These are phyloP conservation scores for Andrena hattorfiana DNA, from an alignment of 2,888 invertebrate genomes.

Conservation along the genomic window DNA sequence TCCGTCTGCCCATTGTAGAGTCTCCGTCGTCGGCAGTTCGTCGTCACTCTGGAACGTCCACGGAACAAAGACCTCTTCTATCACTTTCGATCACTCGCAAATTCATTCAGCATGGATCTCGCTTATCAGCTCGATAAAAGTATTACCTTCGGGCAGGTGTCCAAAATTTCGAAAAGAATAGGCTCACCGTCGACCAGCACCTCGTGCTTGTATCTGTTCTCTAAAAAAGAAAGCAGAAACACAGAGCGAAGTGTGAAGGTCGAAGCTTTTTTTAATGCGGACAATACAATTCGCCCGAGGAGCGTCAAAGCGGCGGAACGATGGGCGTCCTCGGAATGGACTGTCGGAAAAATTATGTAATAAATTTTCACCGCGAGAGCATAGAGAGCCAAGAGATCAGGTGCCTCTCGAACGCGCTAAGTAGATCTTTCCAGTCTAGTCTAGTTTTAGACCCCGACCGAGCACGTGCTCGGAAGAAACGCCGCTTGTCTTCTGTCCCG, in stretches of 20 bases:
- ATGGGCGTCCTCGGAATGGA: neutral
- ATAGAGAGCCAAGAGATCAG: slow-evolving; percentile 23
- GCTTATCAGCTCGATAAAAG: slow-evolving; percentile 9
- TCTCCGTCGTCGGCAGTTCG: slow-evolving; percentile 90
- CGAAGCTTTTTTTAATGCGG: slow-evolving; percentile 7
- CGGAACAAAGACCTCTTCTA: neutral
- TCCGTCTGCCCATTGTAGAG: slow-evolving; percentile 96
- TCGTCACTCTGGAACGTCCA: slow-evolving; percentile 87
- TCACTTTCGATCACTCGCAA: neutral
- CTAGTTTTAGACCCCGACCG: slow-evolving; percentile 61
- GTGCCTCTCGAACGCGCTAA: slow-evolving; percentile 23
- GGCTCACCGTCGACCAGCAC: slow-evolving; percentile 95
- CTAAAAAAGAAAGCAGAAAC: slow-evolving; percentile 86
- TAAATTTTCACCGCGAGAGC: slow-evolving; percentile 17
- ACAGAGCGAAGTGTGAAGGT: neutral
- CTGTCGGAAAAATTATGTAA: slow-evolving; percentile 15
- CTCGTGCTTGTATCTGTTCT: slow-evolving; percentile 96
- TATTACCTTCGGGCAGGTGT: slow-evolving; percentile 93
- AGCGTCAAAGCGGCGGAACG: no score
- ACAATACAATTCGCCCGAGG: neutral
- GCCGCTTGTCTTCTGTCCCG: slow-evolving; percentile 31
- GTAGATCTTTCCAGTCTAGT: slow-evolving; percentile 44
- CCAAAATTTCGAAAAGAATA: slow-evolving; percentile 95
- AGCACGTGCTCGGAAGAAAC: slow-evolving; percentile 49
- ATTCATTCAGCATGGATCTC: slow-evolving; percentile 12